Conservation (phyloP, 2,113 vertebrate genomes). For the Onychostruthus taczanowskii region DNA sequence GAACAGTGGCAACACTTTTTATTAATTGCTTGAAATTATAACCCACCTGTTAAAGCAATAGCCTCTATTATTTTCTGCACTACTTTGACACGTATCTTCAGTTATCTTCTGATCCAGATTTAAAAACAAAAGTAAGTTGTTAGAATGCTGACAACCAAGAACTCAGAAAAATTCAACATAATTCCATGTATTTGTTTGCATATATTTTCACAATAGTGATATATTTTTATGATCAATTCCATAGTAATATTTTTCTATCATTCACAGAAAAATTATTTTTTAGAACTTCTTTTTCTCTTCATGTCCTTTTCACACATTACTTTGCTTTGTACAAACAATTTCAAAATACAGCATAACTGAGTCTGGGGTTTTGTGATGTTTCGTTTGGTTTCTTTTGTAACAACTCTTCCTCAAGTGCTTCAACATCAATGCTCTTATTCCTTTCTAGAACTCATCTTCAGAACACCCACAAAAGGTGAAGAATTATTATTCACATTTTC, state of each 20-base stretch:
- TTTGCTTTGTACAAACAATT: neutral
- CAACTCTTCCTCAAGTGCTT: neutral
- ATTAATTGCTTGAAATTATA: neutral
- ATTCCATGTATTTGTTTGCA: neutral
- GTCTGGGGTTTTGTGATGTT: rapidly evolving
- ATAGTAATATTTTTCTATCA: neutral
- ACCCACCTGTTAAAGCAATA: neutral
- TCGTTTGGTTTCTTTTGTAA: neutral
- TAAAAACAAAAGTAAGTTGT: neutral
- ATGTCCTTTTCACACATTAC: neutral
- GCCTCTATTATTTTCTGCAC: neutral
- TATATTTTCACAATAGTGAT: neutral
- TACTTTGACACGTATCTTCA: neutral
- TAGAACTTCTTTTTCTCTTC: neutral
- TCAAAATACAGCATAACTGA: neutral
- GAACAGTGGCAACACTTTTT: neutral
- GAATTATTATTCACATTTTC: neutral
- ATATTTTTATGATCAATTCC: neutral
- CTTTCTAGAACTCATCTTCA: neutral
- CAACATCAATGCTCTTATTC: neutral
- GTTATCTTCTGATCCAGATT: neutral
- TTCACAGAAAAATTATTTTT: neutral
- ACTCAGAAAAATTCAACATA: neutral
- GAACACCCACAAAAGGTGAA: neutral
- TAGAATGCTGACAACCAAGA: neutral